Evolutionary conservation across 1,140 invertebrate genomes (phyloP).

Genomic region (Pemphigus obesinymphae): DNA sequence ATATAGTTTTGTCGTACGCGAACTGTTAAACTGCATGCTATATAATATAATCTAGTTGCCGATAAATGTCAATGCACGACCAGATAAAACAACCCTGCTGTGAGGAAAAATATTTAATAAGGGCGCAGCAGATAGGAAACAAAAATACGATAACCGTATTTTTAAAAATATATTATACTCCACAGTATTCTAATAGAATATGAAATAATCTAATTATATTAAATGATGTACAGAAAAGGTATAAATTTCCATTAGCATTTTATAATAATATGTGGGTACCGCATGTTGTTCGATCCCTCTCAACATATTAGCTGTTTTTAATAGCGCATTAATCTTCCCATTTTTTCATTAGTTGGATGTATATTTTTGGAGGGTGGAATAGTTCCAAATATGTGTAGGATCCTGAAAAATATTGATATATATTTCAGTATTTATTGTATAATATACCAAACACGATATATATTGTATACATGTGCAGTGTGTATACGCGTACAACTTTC

Average conservation of each 20-base stretch:
- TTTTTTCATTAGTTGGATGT: constrained; percentile 5
- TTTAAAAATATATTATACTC: background rate
- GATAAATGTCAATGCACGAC: background rate
- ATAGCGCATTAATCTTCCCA: constrained; percentile 21
- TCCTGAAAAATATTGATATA: background rate
- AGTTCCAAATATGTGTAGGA: background rate
- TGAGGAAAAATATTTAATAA: background rate
- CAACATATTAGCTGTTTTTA: constrained; percentile 4
- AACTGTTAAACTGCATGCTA: no score
- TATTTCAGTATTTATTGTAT: no score
- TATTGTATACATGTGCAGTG: no score
- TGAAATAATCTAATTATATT: constrained; percentile 22
- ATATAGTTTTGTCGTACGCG: no score
- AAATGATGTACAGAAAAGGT: constrained; percentile 21
- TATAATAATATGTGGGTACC: background rate
- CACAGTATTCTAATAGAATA: background rate
- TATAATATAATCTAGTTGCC: background rate
- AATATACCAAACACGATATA: no score
- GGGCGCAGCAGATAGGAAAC: background rate
- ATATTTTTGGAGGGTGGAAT: background rate
- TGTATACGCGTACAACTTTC: no score
- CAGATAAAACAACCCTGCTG: background rate
- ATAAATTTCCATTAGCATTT: constrained; percentile 21
- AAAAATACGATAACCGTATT: background rate
- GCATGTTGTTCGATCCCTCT: constrained; percentile 25